Evolutionary conservation across 2,113 vertebrate genomes (phyloP).

Genomic region (Hippopotamus amphibius): DNA sequence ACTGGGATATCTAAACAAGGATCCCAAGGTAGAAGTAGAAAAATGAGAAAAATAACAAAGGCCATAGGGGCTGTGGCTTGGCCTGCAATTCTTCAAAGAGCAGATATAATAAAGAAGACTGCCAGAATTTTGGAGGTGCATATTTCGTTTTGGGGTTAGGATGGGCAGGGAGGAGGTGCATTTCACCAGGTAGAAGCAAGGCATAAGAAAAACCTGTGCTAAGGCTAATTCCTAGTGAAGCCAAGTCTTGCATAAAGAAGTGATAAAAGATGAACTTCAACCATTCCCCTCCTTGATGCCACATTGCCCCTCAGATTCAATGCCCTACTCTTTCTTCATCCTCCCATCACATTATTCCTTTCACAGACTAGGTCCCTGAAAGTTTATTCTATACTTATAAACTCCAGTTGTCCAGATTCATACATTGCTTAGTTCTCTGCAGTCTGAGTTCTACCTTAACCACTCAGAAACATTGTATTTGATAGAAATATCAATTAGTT

Average conservation of each 20-base stretch:
- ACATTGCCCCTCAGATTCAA: background rate
- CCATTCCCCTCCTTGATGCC: accelerated
- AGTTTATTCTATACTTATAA: accelerated
- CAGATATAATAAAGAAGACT: background rate
- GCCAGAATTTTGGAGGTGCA: background rate
- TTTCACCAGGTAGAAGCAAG: background rate
- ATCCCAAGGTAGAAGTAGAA: background rate
- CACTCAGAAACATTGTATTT: background rate
- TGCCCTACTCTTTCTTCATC: background rate
- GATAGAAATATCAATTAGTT: background rate
- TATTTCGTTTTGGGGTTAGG: background rate
- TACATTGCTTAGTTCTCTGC: background rate
- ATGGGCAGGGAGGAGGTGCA: background rate
- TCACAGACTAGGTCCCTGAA: background rate
- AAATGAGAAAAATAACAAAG: background rate
- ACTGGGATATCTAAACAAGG: too few species aligned
- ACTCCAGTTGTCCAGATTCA: background rate
- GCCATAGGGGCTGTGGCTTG: background rate
- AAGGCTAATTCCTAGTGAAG: background rate
- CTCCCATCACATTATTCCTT: background rate
- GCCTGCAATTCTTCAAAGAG: background rate
- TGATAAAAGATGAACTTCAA: background rate
- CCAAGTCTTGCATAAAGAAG: background rate
- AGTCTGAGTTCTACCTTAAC: background rate
- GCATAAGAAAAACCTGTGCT: background rate